Evolutionary conservation across 2,797 vertebrate species (phyloP).

Genomic region (Acanthopagrus latus): DNA sequence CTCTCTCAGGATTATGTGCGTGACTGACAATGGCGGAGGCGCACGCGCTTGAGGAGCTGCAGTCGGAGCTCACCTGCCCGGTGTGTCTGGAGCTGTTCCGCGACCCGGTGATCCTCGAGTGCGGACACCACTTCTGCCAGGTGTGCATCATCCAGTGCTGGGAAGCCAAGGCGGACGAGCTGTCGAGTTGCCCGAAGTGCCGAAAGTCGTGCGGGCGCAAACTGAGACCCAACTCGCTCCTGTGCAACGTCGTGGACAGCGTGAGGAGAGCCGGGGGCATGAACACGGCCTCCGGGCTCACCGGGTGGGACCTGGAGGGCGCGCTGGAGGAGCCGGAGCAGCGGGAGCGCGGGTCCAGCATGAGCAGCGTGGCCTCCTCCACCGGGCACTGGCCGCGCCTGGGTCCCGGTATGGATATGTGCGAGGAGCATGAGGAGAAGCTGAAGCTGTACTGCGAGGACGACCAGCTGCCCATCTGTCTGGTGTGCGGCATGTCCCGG

Average conservation of each 20-base stretch:
- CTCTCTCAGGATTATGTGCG: slow-evolving; percentile 52
- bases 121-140: slow-evolving; percentile 86
- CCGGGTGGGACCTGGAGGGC: slow-evolving; percentile 3
- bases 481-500: slow-evolving; percentile 85
- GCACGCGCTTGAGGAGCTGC: slow-evolving; percentile 81
- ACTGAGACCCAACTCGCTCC: slow-evolving; percentile 82
- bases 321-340: slow-evolving; percentile 62
- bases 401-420: slow-evolving; percentile 67
- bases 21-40: slow-evolving; percentile 76
- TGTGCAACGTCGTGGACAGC: slow-evolving; percentile 85
- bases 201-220: slow-evolving; percentile 77
- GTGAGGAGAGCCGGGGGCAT: slow-evolving; percentile 75
- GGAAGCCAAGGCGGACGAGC: slow-evolving; percentile 81
- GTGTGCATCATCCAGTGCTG: slow-evolving; percentile 84
- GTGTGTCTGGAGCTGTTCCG: slow-evolving; percentile 84
- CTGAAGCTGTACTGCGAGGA: slow-evolving; percentile 86
- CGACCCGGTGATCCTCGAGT: slow-evolving; percentile 84
- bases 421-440: slow-evolving; percentile 85
- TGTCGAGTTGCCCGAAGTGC: slow-evolving; percentile 81
- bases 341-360: slow-evolving; percentile 71
- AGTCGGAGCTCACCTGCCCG: slow-evolving; percentile 83
- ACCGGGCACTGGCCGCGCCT: slow-evolving; percentile 69
- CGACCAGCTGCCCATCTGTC: slow-evolving; percentile 85
- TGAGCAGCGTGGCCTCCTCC: slow-evolving; percentile 76
- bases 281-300: slow-evolving; percentile 45